phyloP scores from a whole-genome alignment of 2,888 invertebrate genomes.

The Eremobia ochroleuca region DNA sequence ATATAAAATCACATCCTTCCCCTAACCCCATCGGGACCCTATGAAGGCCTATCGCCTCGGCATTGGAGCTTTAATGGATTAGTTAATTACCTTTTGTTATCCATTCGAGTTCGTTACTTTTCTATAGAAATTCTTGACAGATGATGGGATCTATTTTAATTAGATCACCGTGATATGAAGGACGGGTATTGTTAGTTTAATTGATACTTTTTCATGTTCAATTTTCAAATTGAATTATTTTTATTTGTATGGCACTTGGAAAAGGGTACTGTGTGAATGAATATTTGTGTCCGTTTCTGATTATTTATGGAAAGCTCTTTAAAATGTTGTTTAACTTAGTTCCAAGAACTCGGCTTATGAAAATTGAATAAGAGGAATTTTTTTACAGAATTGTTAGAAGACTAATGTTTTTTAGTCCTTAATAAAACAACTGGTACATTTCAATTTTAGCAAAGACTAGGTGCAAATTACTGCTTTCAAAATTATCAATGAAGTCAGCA shows the following conservation, averaged over 20 bases:
- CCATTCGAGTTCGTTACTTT: slow-evolving; percentile 5
- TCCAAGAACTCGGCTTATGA: background rate
- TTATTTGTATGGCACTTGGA: background rate
- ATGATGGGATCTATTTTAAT: slow-evolving; percentile 31
- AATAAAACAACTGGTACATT: background rate
- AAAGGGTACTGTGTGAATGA: background rate
- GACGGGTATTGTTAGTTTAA: slow-evolving; percentile 1
- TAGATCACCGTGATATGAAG: slow-evolving; percentile 2
- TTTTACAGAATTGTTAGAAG: background rate
- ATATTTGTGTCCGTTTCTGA: background rate
- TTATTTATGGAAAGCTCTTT: background rate
- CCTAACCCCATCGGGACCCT: background rate
- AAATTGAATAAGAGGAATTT: background rate
- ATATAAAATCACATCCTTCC: slow-evolving; percentile 5
- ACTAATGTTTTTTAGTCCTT: background rate
- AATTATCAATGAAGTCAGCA: slow-evolving; percentile 38
- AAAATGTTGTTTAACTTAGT: background rate
- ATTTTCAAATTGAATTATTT: background rate
- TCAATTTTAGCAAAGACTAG: background rate
- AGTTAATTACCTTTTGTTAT: slow-evolving; percentile 50
- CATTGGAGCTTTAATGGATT: slow-evolving; percentile 48
- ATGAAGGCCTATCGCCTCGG: background rate
- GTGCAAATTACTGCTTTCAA: background rate
- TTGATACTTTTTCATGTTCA: background rate
- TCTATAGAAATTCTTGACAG: slow-evolving; percentile 18